A percentile compares a stretch with the other conserved stretches of the same genome.
Evolutionary conservation across 1,140 invertebrate species (phyloP).

Genomic region (Drosophila busckii): DNA sequence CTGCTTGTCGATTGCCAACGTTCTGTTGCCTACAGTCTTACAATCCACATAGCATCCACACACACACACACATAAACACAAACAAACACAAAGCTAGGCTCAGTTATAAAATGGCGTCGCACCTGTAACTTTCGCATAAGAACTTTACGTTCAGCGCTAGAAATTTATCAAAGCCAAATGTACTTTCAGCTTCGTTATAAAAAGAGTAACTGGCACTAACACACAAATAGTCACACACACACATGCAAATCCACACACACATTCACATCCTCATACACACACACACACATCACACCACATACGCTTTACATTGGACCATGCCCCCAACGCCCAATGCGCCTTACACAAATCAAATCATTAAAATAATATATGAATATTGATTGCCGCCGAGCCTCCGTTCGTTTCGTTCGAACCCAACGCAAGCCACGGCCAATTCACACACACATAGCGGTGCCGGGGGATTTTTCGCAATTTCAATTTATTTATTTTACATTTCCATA

Average conservation of each 20-base stretch:
- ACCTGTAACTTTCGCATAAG: conserved; percentile 14
- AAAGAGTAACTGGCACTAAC: conserved; percentile 53
- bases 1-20: conserved; percentile 76
- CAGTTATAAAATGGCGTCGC: conserved; percentile 29
- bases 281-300: conserved; percentile 19
- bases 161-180: too few relatives aligned
- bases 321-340: conserved; percentile 44
- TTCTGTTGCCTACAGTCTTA: conserved; percentile 67
- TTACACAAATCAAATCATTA: too few relatives aligned
- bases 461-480: conserved; percentile 12
- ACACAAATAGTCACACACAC: conserved; percentile 22
- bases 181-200: conserved; percentile 12
- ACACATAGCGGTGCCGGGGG: conserved; percentile 52
- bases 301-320: conserved; percentile 33
- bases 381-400: conserved; percentile 71
- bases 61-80: conserved; percentile 14
- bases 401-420: conserved; percentile 69
- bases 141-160: conserved; percentile 31
- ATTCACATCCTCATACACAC: conserved; percentile 12
- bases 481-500: conserved; percentile 1
- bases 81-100: conserved; percentile 18
- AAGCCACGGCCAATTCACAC: conserved; percentile 72
- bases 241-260: background rate
- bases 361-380: too few relatives aligned
- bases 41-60: conserved; percentile 16